Conservation (phyloP, 2,797 vertebrate genomes). For the Siniperca scherzeri region DNA sequence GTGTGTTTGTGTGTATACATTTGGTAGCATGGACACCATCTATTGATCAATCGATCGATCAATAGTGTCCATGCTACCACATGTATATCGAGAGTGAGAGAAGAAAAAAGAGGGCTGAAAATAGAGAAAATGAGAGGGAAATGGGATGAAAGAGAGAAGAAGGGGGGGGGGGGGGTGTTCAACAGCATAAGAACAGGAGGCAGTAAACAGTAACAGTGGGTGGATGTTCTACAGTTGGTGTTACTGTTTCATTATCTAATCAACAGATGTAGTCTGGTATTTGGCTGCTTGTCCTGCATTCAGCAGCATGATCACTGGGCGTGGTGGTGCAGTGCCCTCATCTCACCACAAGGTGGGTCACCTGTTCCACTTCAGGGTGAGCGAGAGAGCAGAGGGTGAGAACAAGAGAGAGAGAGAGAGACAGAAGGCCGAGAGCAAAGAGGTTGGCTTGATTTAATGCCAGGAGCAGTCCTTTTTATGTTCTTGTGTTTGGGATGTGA, state of each 20-base stretch:
- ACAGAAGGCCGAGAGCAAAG: background rate
- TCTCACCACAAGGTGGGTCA: constrained; percentile 68
- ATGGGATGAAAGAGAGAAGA: background rate
- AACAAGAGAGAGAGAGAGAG: background rate
- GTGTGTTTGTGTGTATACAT: constrained; percentile 30
- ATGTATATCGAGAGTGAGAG: constrained; percentile 3
- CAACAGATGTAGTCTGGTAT: constrained; percentile 15
- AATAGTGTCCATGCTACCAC: background rate
- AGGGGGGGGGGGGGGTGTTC: background rate
- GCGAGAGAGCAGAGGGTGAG: background rate
- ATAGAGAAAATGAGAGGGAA: background rate
- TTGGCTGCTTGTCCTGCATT: constrained; percentile 3
- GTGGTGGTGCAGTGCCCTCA: constrained; percentile 59
- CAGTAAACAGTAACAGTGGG: background rate
- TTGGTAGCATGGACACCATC: background rate
- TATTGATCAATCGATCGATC: background rate
- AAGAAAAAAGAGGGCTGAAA: background rate
- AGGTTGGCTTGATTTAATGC: constrained; percentile 36
- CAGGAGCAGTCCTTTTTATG: constrained; percentile 38
- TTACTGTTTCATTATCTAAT: constrained; percentile 8
- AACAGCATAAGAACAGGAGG: background rate
- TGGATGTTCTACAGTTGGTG: background rate
- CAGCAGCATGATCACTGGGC: constrained; percentile 30
- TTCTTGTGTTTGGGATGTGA: background rate
- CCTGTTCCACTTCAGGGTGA: constrained; percentile 46